These are phyloP conservation scores for Cynocephalus volans DNA, from an alignment of 2,113 vertebrate species.

Conservation along the genomic window DNA sequence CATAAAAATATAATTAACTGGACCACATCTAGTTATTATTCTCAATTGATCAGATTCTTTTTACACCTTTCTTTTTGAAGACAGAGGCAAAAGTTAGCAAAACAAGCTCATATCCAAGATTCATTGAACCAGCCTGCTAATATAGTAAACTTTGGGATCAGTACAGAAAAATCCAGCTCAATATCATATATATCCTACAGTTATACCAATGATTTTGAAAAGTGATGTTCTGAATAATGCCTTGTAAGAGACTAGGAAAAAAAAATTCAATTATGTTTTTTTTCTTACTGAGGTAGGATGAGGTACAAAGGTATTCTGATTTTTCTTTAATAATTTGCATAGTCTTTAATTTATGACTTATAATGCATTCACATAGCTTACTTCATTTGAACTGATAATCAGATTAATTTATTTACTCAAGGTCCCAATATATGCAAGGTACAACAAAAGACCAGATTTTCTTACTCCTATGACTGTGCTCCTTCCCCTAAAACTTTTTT, in stretches of 20 bases:
- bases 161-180: conserved; percentile 7
- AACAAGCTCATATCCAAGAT: neutral
- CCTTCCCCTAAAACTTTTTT: neutral
- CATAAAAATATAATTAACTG: neutral
- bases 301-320: neutral
- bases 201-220: neutral
- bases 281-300: neutral
- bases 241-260: neutral
- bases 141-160: neutral
- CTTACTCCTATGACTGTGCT: neutral
- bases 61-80: neutral
- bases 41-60: neutral
- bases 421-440: neutral
- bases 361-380: neutral
- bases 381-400: neutral
- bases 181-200: neutral
- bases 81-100: neutral
- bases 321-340: conserved; percentile 10
- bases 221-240: neutral
- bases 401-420: neutral
- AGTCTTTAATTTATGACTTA: neutral
- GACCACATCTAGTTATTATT: neutral
- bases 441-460: neutral
- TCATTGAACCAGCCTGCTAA: neutral
- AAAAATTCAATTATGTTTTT: neutral